A percentile compares a stretch with the other conserved stretches of the same genome.
These are phyloP conservation scores for Coccyzus lansbergi DNA, from an alignment of 2,797 vertebrate genomes.

Conservation along the genomic window DNA sequence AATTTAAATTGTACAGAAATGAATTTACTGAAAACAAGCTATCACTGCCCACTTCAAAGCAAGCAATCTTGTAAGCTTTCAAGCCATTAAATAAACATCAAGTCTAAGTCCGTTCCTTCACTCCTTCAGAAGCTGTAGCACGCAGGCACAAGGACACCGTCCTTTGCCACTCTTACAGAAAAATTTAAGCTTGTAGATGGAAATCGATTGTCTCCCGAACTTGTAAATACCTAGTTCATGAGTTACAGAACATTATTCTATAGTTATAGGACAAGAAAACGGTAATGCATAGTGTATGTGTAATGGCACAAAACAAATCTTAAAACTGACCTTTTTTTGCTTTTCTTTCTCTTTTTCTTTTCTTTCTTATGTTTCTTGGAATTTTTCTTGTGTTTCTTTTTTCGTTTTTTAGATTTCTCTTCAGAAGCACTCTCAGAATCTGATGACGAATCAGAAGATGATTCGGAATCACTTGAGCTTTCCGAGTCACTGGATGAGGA, in stretches of 20 bases:
- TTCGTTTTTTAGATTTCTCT: conserved; percentile 93
- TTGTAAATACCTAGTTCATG: background rate
- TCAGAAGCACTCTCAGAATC: conserved; percentile 90
- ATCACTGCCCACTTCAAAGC: background rate
- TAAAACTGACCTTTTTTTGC: conserved; percentile 85
- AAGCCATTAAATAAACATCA: background rate
- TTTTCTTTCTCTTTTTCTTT: conserved; percentile 92
- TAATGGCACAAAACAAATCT: background rate
- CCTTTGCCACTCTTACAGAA: background rate
- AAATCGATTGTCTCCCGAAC: background rate
- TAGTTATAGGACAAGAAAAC: background rate
- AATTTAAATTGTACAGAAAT: background rate
- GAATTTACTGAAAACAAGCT: background rate
- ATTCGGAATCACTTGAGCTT: conserved; percentile 89
- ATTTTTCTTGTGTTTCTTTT: conserved; percentile 93
- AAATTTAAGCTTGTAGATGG: background rate
- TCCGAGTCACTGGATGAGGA: conserved; percentile 88
- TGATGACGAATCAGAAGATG: conserved; percentile 89
- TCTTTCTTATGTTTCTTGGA: conserved; percentile 90
- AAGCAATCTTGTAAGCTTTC: background rate
- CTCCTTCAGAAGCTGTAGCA: background rate
- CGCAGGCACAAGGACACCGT: rapidly evolving
- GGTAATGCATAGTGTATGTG: background rate
- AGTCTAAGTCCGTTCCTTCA: background rate
- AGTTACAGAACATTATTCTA: background rate